These are phyloP conservation scores for Agonopterix alstromeriana DNA, from an alignment of 2,888 invertebrate genomes.

Conservation along the genomic window DNA sequence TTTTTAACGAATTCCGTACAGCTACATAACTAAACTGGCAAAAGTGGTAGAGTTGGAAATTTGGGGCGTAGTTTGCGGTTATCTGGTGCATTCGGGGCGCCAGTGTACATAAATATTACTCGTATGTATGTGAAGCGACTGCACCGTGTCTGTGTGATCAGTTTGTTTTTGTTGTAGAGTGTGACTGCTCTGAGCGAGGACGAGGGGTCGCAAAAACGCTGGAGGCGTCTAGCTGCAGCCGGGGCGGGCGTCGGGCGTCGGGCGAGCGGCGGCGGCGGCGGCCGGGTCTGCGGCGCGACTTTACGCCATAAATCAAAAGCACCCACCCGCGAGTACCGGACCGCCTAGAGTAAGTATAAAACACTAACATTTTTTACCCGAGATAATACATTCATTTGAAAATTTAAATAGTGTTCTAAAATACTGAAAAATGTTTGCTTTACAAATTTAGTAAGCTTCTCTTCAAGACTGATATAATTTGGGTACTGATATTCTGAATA, in stretches of 20 bases:
- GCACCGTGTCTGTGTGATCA: conserved; percentile 29
- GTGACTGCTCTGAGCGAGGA: conserved; percentile 24
- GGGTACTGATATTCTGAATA: no score
- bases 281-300: conserved; percentile 48
- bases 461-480: no score
- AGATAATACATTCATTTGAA: conserved; percentile 18
- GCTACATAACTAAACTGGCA: no score
- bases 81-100: no score
- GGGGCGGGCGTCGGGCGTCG: conserved; percentile 12
- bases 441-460: not conserved
- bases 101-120: no score
- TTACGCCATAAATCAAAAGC: conserved; percentile 67
- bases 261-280: conserved; percentile 18
- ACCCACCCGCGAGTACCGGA: conserved; percentile 52
- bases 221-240: conserved; percentile 28
- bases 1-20: no score
- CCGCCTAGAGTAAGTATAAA: conserved; percentile 50
- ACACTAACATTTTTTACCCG: conserved; percentile 30
- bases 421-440: conserved; percentile 4
- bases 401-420: conserved; percentile 9
- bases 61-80: no score
- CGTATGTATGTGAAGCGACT: not conserved
- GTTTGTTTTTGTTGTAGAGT: conserved; percentile 29
- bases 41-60: no score
- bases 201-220: conserved; percentile 54